Conservation (phyloP, 2,113 vertebrate species). For the Butorides virescens region DNA sequence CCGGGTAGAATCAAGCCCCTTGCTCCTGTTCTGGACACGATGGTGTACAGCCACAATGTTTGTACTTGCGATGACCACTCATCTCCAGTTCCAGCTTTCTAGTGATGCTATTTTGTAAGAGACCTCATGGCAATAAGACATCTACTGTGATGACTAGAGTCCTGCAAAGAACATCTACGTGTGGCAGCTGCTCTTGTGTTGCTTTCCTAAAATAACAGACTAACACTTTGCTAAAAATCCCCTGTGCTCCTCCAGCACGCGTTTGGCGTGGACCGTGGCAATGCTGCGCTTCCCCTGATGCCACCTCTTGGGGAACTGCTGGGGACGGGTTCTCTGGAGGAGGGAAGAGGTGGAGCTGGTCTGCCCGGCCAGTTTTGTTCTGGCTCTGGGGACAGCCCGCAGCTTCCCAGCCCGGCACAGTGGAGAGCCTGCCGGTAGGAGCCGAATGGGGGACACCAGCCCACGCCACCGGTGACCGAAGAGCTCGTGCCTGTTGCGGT, state of each 20-base stretch:
- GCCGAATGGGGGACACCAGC: not conserved
- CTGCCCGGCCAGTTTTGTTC: not conserved
- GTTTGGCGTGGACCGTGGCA: not conserved
- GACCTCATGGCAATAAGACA: conserved; percentile 45
- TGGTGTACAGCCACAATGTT: not conserved
- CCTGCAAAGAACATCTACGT: not conserved
- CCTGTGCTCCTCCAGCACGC: not conserved
- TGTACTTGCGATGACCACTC: not conserved
- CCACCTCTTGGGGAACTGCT: not conserved
- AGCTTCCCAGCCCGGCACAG: not conserved
- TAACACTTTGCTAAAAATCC: not conserved
- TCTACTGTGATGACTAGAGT: not conserved
- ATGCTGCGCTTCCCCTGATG: accelerated
- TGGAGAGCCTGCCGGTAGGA: not conserved
- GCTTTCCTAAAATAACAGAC: not conserved
- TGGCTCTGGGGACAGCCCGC: not conserved
- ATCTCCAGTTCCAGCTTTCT: not conserved
- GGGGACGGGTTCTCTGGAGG: not conserved
- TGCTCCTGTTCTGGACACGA: not conserved
- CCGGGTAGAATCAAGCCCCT: not conserved
- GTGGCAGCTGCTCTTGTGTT: not conserved
- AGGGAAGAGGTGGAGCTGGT: not conserved
- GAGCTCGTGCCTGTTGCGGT: not conserved
- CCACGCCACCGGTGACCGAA: not conserved
- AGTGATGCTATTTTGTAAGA: conserved; percentile 17